These are phyloP conservation scores for Drosophila mulleri DNA, from an alignment of 2,888 invertebrate genomes.

Conservation along the genomic window DNA sequence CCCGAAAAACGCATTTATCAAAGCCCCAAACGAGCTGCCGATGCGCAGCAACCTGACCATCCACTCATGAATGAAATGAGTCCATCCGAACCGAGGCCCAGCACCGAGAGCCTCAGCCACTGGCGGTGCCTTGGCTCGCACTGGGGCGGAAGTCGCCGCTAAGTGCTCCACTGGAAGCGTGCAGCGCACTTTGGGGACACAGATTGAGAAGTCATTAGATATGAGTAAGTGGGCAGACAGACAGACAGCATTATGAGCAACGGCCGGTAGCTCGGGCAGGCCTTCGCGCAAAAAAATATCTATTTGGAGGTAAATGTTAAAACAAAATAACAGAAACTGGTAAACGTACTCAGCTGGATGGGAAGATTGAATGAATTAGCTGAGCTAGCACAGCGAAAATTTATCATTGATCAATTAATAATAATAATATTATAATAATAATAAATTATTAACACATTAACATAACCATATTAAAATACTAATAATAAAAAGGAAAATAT, in stretches of 20 bases:
- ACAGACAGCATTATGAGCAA: constrained; percentile 69
- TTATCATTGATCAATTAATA: too few species aligned
- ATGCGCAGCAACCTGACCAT: constrained; percentile 23
- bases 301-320: too few species aligned
- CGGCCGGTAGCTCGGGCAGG: constrained; percentile 16
- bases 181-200: constrained; percentile 70
- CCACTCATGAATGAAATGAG: constrained; percentile 67
- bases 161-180: constrained; percentile 47
- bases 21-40: constrained; percentile 62
- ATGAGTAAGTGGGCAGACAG: constrained; percentile 56
- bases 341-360: background rate
- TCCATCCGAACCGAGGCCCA: constrained; percentile 13
- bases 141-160: constrained; percentile 55
- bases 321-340: background rate
- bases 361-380: background rate
- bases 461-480: too few species aligned
- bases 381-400: too few species aligned
- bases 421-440: too few species aligned
- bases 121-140: constrained; percentile 12
- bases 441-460: too few species aligned
- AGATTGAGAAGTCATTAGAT: constrained; percentile 81
- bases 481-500: too few species aligned
- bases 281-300: background rate
- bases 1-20: constrained; percentile 81
- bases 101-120: background rate